Conservation (phyloP, 2,113 vertebrate species). For the Gallinago media region DNA sequence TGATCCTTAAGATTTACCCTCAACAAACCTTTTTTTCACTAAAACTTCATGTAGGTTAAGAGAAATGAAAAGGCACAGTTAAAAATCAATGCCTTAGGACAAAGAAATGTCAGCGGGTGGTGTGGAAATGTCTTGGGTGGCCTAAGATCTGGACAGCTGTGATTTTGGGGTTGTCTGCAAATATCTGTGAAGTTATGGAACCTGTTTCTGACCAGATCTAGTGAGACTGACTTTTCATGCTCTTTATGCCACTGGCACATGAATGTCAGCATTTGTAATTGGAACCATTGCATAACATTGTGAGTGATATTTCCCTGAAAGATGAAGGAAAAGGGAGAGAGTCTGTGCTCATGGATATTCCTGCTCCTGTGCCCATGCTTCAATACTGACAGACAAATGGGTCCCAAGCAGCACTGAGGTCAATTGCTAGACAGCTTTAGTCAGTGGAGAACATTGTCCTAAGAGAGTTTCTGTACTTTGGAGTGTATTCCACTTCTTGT, state of each 20-base stretch:
- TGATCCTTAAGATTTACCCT: not conserved
- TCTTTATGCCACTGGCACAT: not conserved
- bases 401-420: not conserved
- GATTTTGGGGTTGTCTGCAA: conserved; percentile 11
- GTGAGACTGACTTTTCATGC: conserved; percentile 1
- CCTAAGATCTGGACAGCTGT: not conserved
- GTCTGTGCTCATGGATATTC: too few relatives aligned
- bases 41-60: not conserved
- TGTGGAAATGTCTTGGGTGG: conserved; percentile 31
- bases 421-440: not conserved
- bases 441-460: not conserved
- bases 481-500: not conserved
- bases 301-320: conserved; percentile 21
- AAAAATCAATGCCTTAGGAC: not conserved
- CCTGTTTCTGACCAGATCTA: conserved; percentile 15
- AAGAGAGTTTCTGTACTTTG: not conserved
- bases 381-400: fast-evolving
- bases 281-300: conserved; percentile 27
- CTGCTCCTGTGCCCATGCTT: too few relatives aligned
- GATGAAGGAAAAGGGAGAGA: too few relatives aligned
- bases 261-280: conserved; percentile 38
- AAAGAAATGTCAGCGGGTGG: not conserved
- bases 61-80: not conserved
- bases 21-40: not conserved
- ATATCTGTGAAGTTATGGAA: not conserved